Base-by-base conservation (phyloP, 1,140 invertebrate species). In the Solenopsis invicta region DNA sequence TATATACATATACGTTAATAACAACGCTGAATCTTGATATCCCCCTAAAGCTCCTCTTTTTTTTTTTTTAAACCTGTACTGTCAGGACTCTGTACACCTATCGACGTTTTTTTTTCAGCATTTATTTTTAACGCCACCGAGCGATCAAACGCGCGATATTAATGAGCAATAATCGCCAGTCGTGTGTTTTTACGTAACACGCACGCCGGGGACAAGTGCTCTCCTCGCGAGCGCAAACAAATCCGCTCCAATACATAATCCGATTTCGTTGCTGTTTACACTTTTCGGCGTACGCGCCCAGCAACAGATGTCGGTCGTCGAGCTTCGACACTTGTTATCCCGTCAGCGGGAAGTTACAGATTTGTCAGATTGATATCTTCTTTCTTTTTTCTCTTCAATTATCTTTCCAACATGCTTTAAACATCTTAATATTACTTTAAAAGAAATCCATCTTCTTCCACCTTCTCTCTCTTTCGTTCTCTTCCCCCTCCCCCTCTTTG, bases 61-160 rank as follows among this genome's bases (percentile, higher is more conserved):
- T 41, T n/a, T n/a, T n/a, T n/a, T n/a, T n/a, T 41, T 41, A 41
- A 41, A 41, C 3, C 41, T 29, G 29, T 29, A 29, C 2, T 29
- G 29, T 29, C 29, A 29, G 29, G 29, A 29, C 29, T 29, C 29
- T 29, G 2, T 29, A 29, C 29, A 2, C 29, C 9, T 84, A 45
- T 75, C 48, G 21, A 48, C 41, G 21, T 72, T 37, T 75, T 56
- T 75, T 56, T 74, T 50, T 41, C 41, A 48, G 18, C 41, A 59
- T 82, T 82, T 82, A 74, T 82, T 74, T 82, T 82, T 72, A 82
- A 72, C 80, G 10, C 24, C 29, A 52, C 37, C 13, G 29, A 45
- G 29, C 41, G 67, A 84, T 75, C 80, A 8, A 21, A 61, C 67
- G 67, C 24, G 48, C 41, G 80, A 72, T 37, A 72, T 82, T 72